Evolutionary conservation across 30 jellyfish, hydroid and myxozoan genomes (phyloP).

Genomic region (Hydractinia echinata): DNA sequence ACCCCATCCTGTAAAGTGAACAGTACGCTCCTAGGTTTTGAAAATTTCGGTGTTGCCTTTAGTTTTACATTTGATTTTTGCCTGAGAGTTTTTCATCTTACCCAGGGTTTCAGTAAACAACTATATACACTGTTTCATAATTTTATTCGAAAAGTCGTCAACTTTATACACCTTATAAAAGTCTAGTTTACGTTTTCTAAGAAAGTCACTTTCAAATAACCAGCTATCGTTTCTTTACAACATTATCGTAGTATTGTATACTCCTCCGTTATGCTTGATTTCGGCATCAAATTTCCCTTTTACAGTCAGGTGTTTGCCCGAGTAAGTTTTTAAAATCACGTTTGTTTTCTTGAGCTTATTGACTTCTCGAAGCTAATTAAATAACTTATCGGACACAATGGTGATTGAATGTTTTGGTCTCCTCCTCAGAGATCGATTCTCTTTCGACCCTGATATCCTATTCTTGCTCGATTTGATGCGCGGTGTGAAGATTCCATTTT

Average conservation of each 20-base stretch:
- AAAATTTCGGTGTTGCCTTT: not conserved
- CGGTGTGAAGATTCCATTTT: no score
- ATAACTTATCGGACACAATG: not conserved
- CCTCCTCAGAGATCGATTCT: no score
- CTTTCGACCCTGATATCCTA: no score
- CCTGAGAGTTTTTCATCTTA: not conserved
- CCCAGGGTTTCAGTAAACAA: not conserved
- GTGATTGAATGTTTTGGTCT: no score
- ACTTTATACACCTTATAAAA: no score
- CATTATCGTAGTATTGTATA: no score
- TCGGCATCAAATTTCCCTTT: not conserved
- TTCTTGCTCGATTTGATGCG: no score
- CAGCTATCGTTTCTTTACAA: not conserved
- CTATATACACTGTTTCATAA: not conserved
- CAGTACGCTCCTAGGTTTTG: not conserved
- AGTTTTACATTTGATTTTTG: not conserved
- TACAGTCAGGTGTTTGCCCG: not conserved
- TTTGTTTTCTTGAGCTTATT: not conserved
- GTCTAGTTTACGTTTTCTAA: no score
- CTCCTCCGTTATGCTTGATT: slow-evolving; percentile 8
- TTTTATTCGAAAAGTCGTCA: not conserved
- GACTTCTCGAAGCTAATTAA: no score
- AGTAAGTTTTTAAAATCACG: not conserved
- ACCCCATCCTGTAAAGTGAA: not conserved
- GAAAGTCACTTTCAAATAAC: not conserved